These are phyloP conservation scores for Nasonovia ribisnigri DNA, from an alignment of 2,888 invertebrate genomes.

Conservation along the genomic window DNA sequence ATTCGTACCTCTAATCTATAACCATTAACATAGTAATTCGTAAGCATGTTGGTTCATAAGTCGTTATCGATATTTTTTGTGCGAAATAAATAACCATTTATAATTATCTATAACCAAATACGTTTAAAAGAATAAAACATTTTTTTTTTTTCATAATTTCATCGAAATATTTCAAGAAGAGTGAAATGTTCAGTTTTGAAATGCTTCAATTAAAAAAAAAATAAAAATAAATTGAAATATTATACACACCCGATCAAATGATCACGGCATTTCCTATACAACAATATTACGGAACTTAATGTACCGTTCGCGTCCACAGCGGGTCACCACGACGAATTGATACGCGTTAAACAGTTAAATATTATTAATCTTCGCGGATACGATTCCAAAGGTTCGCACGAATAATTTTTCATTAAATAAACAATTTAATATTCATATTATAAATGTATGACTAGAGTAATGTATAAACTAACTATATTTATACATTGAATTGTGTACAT, in stretches of 20 bases:
- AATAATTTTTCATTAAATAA: neutral
- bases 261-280: neutral
- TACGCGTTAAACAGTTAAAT: neutral
- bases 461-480: neutral
- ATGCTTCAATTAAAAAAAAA: no score
- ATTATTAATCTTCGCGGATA: neutral
- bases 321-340: neutral
- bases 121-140: no score
- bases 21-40: no score
- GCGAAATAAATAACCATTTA: no score
- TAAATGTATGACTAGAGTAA: neutral
- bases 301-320: neutral
- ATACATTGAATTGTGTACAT: neutral
- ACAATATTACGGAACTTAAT: neutral
- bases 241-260: neutral
- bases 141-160: no score
- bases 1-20: no score
- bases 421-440: constrained; percentile 9
- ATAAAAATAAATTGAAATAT: no score
- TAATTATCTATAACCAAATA: no score
- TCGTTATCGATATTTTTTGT: no score
- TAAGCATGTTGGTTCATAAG: no score
- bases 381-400: neutral
- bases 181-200: no score
- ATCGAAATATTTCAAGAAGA: no score